Percentiles rank a stretch among this genome's conserved stretches.
Evolutionary conservation across 2,113 vertebrate species (phyloP).

Genomic region (Prionailurus viverrinus): DNA sequence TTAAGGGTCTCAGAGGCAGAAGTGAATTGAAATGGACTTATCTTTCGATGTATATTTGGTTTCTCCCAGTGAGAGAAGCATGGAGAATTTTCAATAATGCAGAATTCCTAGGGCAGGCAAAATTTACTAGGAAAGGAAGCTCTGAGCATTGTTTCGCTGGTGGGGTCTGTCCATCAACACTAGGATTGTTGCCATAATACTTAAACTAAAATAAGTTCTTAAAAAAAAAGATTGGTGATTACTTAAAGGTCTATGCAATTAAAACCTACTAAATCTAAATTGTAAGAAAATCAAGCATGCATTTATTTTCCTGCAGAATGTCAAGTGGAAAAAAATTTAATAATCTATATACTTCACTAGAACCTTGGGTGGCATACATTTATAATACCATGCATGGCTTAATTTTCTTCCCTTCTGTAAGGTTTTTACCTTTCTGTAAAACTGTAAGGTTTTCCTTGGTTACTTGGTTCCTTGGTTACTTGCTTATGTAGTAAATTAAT

Average conservation of each 20-base stretch:
- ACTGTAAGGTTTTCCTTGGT: background rate
- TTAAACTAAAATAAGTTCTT: slow-evolving; percentile 31
- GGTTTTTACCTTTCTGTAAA: too few relatives aligned
- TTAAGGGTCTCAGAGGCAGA: background rate
- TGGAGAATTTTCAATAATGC: background rate
- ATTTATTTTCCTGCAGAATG: slow-evolving; percentile 10
- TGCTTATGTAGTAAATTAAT: background rate
- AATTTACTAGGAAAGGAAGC: slow-evolving; percentile 15
- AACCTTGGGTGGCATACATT: background rate
- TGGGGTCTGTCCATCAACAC: slow-evolving; percentile 49
- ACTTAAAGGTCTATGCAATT: slow-evolving; percentile 19
- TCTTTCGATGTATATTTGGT: background rate
- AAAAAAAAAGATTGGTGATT: background rate
- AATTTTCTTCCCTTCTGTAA: background rate
- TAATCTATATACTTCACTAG: background rate
- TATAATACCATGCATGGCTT: background rate
- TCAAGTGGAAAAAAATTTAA: background rate
- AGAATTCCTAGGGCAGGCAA: background rate
- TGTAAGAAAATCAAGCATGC: background rate
- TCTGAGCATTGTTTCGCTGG: background rate
- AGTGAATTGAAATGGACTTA: background rate
- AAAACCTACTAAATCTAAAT: background rate
- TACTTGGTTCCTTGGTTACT: background rate
- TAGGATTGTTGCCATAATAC: background rate
- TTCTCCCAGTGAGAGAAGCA: background rate